Base-by-base conservation (phyloP, 2,797 vertebrate species). In the Pogoniulus pusillus region DNA sequence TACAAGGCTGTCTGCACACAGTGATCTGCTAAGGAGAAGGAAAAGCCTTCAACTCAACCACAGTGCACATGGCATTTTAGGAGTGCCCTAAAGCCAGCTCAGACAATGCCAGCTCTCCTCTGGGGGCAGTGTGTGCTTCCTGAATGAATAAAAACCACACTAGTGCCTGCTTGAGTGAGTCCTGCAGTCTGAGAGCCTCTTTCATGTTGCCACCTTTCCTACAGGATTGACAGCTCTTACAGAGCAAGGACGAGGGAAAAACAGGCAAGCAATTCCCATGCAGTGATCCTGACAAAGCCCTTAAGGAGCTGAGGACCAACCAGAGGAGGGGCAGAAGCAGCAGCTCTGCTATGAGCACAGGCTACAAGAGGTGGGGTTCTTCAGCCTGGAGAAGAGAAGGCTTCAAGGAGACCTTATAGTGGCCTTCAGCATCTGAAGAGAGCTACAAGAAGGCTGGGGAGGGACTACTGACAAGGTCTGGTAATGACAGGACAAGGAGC, bases 91-190 rank as follows among this genome's bases (percentile, higher is more conserved):
- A 88, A 73, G 73, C 58, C 26, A 85, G 71, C 57, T 79, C 70
- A 73, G 58, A 51, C 43, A 43, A 60, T 0, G 0, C 29, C 35
- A 92, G 82, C 51, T 91, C 90, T 95, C 81, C 51, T 92, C 45
- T 85, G 62, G 20, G 41, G 43, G 62, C 81, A 91, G 70, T 89
- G 51, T 90, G 82, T 85, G 82, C 68, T 87, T 83, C 70, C 70
- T 68, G 79, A 80, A 26, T 84, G 79, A 97, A 97, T 97, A 96
- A 97, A 97, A 91, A 58, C 23, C 34, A 94, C 66, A 68, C 64
- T 81, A 88, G 74, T 92, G 89, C 85, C 87, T 89, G 87, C 74
- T 51, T 89, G 64, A 93, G 65, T 78, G 64, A 93, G 66, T 78
- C 41, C 29, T 24, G 35, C 11, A 87, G 70, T 79, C 81, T 84